Evolutionary conservation across 2,797 vertebrate species (phyloP).

Genomic region (Poecile montanus): DNA sequence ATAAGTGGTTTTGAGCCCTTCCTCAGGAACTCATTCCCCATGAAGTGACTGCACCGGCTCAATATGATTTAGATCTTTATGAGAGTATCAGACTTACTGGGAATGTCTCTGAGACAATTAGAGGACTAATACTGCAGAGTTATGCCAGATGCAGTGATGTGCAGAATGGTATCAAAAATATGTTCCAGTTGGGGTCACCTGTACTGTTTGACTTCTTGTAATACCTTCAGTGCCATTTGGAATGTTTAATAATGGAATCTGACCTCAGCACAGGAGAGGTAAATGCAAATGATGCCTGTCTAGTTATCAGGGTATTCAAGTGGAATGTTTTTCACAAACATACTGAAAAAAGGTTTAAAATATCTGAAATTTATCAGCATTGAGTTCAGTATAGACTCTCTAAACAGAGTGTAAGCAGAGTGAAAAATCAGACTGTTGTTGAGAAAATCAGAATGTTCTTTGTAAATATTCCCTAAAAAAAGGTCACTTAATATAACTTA

Average conservation of each 20-base stretch:
- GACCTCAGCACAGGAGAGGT: neutral
- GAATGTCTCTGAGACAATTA: neutral
- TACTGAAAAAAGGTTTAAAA: neutral
- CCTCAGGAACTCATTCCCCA: neutral
- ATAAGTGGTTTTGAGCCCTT: neutral
- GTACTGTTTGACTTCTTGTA: neutral
- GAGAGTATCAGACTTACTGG: neutral
- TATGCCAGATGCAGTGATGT: neutral
- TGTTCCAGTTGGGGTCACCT: neutral
- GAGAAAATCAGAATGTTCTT: neutral
- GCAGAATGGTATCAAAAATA: neutral
- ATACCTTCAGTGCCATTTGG: neutral
- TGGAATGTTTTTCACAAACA: neutral
- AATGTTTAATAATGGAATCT: neutral
- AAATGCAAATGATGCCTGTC: neutral
- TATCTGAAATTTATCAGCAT: neutral
- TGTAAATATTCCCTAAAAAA: neutral
- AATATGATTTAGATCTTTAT: neutral
- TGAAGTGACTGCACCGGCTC: neutral
- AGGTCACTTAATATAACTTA: neutral
- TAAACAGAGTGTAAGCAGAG: neutral
- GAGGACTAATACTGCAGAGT: neutral
- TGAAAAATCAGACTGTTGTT: neutral
- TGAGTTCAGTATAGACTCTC: neutral
- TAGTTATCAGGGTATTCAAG: neutral